Conservation (phyloP, 2,113 vertebrate species). For the Corythornis vintsioides region DNA sequence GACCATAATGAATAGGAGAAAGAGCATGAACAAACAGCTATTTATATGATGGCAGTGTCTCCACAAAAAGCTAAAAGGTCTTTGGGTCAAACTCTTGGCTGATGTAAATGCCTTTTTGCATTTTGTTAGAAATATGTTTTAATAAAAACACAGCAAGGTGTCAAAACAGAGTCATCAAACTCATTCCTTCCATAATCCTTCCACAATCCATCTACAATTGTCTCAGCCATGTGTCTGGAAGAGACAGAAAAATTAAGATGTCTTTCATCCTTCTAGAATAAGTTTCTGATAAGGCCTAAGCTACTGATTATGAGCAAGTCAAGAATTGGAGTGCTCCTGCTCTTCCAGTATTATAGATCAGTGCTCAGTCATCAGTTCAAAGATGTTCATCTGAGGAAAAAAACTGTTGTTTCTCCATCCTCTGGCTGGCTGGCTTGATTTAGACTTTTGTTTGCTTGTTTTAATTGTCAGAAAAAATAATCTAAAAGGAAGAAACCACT, state of each 20-base stretch:
- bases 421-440: not conserved
- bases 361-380: not conserved
- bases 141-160: conserved; percentile 20
- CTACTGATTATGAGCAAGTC: not conserved
- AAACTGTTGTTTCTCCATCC: not conserved
- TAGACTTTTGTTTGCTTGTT: not conserved
- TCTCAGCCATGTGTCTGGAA: not conserved
- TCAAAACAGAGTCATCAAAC: conserved; percentile 12
- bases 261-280: not conserved
- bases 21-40: conserved; percentile 69
- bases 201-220: not conserved
- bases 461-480: not conserved
- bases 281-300: not conserved
- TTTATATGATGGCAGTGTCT: conserved; percentile 70
- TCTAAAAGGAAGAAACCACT: not conserved
- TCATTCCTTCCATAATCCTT: not conserved
- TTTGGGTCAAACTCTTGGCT: conserved; percentile 62
- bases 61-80: conserved; percentile 51
- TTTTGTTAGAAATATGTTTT: conserved; percentile 67
- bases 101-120: conserved; percentile 66
- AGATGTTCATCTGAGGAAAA: not conserved
- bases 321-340: not conserved
- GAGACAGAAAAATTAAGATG: not conserved
- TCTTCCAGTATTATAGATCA: not conserved
- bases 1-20: conserved; percentile 68